Base-by-base conservation (phyloP, 2,888 invertebrate species). In the Ctena decussata region DNA sequence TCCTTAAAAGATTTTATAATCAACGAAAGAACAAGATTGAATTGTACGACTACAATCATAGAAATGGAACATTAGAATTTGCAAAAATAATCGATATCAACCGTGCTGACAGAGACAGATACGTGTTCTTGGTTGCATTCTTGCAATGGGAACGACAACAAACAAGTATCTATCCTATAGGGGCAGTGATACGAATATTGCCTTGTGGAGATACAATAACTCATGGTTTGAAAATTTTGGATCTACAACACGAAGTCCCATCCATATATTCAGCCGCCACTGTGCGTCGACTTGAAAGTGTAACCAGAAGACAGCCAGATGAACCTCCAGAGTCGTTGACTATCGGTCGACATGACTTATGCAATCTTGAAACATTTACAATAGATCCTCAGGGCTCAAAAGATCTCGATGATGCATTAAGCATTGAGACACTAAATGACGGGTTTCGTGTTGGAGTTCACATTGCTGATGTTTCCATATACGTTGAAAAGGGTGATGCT, bases 391-490 rank as follows among this genome's bases (percentile, higher is more conserved):
- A 70, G 44, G 75, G 69, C 18, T 80, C 86, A 11, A 76, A 87
- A 77, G 91, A 91, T 73, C 49, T 90, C 11, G 90, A 91, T 71
- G 89, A 91, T 82, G 89, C 86, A 3, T 53, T 90, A 0, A 85
- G 84, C 65, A n/a, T 88, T 21, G 71, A 80, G 53, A 32, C 1
- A 24, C 11, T 72, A n/a, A 32, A 76, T 21, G 77, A 82, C 30
- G 84, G 69, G 18, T 85, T 73, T 70, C 30, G 46, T 3, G 86
- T 91, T 12, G 87, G 85, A 11, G 83, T 91, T 3, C 89, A 89
- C 41, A 89, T 91, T 53, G 75, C 91, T 37, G 91, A 91, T 80
- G 91, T 91, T 15, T 27, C 84, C 18, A 30, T 27, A 27, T 81
- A 84, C 44, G 84, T 91, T 12, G 35, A 37, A 32, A 76, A 82